Evolutionary conservation across 37 sponge, comb jelly and placozoan genomes (phyloP), one percentile per base, ranked within the genome.

Genomic region (Axinella damicornis): DNA sequence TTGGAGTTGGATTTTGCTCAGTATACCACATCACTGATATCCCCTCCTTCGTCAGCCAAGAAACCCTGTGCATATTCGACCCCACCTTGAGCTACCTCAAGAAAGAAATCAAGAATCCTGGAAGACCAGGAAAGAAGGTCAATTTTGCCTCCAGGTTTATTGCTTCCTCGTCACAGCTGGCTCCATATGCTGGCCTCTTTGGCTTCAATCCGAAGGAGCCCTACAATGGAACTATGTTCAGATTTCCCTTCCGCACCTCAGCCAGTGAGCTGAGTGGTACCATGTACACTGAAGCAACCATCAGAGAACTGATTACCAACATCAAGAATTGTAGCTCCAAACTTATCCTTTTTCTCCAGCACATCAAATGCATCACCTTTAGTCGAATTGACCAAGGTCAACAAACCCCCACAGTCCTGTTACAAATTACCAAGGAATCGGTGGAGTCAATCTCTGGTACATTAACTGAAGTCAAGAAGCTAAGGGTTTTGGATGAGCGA

Each of bases 11-110:
- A 12, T 91, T 91, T 52, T 79, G 84, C 34, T 91, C 87, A 2
- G 87, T 86, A 16, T 91, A 91, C 67, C 87, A 86, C 79, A 80
- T 91, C 13, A 91, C 91, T 34, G 91, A 91, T 76, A 83, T 91
- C 13, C 86, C 86, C 22, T 86, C 86, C 0, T 86, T 86, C 59
- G 41, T 86, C 1, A 86, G 86, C 71, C 40, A 76, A 36, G 52
- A 91, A 28, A 40, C n/a, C 12, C 62, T 86, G 33, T 60, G 36
- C 54, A 81, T 91, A 19, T 86, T 91, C 76, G 91, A 91, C 76
- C 91, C 91, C 19, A 79, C 83, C 39, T 58, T 82, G 2, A 55
- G 60, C 19, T 55, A 88, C 63, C 71, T 92, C 16, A 88, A 69
- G 30, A 73, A 73, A 39, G 83, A 65, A 52, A 52, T 92, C 13